A percentile compares a stretch with the other conserved stretches of the same genome.
These are phyloP conservation scores for Dicrostonyx torquatus DNA, from an alignment of 2,797 vertebrate genomes.

Conservation along the genomic window DNA sequence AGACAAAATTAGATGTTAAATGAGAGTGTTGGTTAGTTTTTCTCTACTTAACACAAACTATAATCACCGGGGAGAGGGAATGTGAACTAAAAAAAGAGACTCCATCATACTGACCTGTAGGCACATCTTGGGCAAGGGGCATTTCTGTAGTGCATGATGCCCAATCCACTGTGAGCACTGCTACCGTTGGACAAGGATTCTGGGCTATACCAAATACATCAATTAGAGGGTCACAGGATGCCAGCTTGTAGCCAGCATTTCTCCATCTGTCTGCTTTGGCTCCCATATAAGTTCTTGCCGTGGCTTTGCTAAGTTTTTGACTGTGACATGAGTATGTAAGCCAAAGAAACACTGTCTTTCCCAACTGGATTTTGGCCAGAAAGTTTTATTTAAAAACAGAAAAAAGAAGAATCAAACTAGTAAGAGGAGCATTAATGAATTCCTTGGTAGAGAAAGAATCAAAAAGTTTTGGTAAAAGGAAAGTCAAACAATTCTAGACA, in stretches of 20 bases:
- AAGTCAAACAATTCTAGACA: not conserved
- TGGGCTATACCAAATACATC: no score
- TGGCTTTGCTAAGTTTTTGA: not conserved
- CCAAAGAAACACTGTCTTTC: not conserved
- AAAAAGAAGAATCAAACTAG: not conserved
- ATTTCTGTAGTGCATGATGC: not conserved
- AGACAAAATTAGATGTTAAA: not conserved
- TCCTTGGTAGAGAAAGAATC: not conserved
- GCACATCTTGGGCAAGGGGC: not conserved
- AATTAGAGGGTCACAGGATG: not conserved
- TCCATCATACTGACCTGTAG: not conserved
- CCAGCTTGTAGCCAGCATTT: not conserved
- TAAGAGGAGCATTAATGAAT: not conserved
- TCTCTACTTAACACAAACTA: not conserved
- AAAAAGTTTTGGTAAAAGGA: not conserved
- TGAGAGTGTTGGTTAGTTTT: not conserved
- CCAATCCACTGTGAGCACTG: no score
- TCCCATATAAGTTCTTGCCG: not conserved
- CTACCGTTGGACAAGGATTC: not conserved
- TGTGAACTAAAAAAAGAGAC: not conserved
- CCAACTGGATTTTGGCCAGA: not conserved
- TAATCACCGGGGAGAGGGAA: not conserved
- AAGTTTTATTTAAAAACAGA: not conserved
- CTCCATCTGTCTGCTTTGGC: not conserved
- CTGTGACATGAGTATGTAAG: not conserved